Evolutionary conservation across 2,797 vertebrate genomes (phyloP).

Genomic region (Sebastes hubbsi): DNA sequence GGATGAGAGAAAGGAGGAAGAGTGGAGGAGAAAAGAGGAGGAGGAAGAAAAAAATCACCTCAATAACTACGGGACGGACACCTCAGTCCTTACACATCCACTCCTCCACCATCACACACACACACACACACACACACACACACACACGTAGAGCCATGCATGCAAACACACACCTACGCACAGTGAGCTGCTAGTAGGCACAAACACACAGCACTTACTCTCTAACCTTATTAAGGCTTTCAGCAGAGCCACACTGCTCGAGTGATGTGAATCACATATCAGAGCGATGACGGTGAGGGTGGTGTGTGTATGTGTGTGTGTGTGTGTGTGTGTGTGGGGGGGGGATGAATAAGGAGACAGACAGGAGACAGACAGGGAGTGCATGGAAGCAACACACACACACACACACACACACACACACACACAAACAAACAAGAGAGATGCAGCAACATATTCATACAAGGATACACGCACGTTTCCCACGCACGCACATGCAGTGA

Average conservation of each 20-base stretch:
- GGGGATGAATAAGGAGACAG: slow-evolving; percentile 1
- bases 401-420: slow-evolving; percentile 4
- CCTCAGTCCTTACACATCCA: slow-evolving; percentile 26
- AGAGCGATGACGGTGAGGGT: slow-evolving; percentile 30
- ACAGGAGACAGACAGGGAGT: slow-evolving; percentile 3
- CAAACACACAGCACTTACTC: slow-evolving; percentile 71
- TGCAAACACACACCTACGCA: slow-evolving; percentile 14
- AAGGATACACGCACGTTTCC: slow-evolving; percentile 16
- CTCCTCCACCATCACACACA: background rate
- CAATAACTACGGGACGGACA: slow-evolving; percentile 46
- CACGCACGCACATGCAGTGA: slow-evolving; percentile 6
- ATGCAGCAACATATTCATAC: slow-evolving; percentile 18
- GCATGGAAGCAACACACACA: slow-evolving; percentile 19
- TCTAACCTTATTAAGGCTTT: slow-evolving; percentile 80
- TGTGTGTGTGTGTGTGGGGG: background rate
- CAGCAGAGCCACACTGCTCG: slow-evolving; percentile 47
- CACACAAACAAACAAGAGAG: slow-evolving; percentile 12
- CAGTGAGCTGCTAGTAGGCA: slow-evolving; percentile 32
- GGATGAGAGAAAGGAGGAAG: slow-evolving; percentile 66
- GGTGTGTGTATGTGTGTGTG: background rate
- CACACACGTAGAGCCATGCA: slow-evolving; percentile 4
- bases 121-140: slow-evolving; percentile 1
- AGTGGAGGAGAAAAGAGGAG: slow-evolving; percentile 29
- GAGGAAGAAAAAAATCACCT: slow-evolving; percentile 28
- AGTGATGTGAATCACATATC: slow-evolving; percentile 66